A percentile compares a stretch with the other conserved stretches of the same genome.
These are phyloP conservation scores for Idris sp. DNA, from an alignment of 1,140 invertebrate species.

Conservation along the genomic window DNA sequence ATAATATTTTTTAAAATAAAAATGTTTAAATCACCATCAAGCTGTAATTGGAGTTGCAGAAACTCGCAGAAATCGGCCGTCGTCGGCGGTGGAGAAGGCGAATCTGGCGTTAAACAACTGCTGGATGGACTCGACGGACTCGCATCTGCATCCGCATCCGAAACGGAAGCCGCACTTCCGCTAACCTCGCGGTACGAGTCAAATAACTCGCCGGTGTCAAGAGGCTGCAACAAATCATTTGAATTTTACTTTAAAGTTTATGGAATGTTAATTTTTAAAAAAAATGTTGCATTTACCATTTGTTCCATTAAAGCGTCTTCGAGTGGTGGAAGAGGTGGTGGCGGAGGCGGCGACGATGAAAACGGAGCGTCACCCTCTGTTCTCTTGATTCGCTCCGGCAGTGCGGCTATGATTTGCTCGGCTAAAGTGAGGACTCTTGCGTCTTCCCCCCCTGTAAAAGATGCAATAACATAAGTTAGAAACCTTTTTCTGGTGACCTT, in stretches of 20 bases:
- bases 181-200: constrained; percentile 77
- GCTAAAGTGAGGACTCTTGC: constrained; percentile 94
- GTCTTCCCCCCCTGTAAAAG: constrained; percentile 96
- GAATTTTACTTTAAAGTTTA: neutral
- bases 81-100: constrained; percentile 90
- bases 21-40: constrained; percentile 71
- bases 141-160: constrained; percentile 76
- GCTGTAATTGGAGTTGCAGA: constrained; percentile 81
- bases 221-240: constrained; percentile 73
- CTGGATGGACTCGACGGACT: constrained; percentile 77
- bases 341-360: constrained; percentile 71
- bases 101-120: constrained; percentile 84
- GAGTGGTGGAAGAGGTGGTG: constrained; percentile 72
- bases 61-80: constrained; percentile 94
- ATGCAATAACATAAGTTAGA: constrained; percentile 78
- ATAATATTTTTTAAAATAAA: constrained; percentile 54
- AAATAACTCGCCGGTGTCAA: constrained; percentile 76
- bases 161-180: constrained; percentile 76
- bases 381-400: constrained; percentile 96
- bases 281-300: constrained; percentile 69
- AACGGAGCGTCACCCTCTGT: constrained; percentile 74
- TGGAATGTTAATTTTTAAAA: too few species aligned
- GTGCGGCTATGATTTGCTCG: constrained; percentile 98
- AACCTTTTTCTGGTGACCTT: constrained; percentile 64
- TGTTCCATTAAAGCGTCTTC: constrained; percentile 77